Evolutionary conservation across 2,797 vertebrate genomes (phyloP), one percentile per base, ranked within the genome.

Genomic region (Fistularia tabacaria): DNA sequence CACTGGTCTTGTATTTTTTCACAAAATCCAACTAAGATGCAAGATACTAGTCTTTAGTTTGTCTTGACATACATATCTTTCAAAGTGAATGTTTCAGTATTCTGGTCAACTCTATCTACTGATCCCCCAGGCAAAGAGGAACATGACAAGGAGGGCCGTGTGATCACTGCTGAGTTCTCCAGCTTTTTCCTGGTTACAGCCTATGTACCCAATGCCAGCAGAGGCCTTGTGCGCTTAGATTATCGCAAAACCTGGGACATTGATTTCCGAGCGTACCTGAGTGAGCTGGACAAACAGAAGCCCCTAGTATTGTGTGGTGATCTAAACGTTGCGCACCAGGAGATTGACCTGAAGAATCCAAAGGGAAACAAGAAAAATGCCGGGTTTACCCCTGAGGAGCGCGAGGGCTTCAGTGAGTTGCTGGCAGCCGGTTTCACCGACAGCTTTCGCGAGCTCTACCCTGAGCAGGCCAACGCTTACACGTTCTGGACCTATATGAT

Each of bases 401-500:
- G 95, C 0, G 89, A 94, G 8, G 94, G 93, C 53, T 93, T 96
- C 72, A 81, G 74, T 40, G 73, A 92, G 66, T 79, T 96, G 62
- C 83, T 96, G 60, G 81, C 62, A 0, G 87, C 88, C 0, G 93
- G 94, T 0, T 92, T 95, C 43, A n/a, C 70, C 0, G 95, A 97
- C 80, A 94, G 91, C 71, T 97, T 96, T 79, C 90, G 95, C 0
- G 89, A 95, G 65, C 89, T 97, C 3, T 94, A 95, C 74, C 94
- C 94, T 0, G 80, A 90, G 11, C 88, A 89, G 9, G 62, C 86
- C 50, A 67, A 91, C 12, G 94, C 94, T 25, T 97, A 94, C 68
- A 93, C 93, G 74, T 97, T 97, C 87, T 96, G 94, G 95, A 97
- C 95, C 69, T 96, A 96, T 80, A 94, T 97, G 94, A 96, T 95